Conservation (phyloP, 1,140 invertebrate genomes). For the Drosophila neocordata region DNA sequence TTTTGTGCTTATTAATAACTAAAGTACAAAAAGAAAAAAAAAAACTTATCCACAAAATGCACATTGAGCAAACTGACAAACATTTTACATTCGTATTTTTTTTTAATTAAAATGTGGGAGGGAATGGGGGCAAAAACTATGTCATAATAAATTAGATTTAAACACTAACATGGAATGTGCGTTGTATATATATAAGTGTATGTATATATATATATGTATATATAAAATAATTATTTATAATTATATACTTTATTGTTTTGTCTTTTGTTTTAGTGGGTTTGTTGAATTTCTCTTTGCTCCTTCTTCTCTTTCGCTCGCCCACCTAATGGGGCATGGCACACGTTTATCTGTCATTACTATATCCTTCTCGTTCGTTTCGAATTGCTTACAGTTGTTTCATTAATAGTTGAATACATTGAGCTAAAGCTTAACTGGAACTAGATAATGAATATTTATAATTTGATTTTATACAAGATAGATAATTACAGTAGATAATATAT, state of each 20-base stretch:
- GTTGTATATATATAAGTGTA: conserved; percentile 31
- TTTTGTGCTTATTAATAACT: conserved; percentile 36
- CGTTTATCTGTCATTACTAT: not conserved
- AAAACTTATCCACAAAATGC: not conserved
- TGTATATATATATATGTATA: conserved; percentile 48
- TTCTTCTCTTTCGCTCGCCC: conserved; percentile 21
- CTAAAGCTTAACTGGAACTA: conserved; percentile 4
- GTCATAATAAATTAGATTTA: conserved; percentile 75
- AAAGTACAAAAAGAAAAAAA: conserved; percentile 4
- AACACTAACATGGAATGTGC: conserved; percentile 72
- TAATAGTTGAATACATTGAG: conserved; percentile 2
- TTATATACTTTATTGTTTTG: conserved; percentile 36
- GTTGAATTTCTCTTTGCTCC: conserved; percentile 12
- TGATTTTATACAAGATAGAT: too few species aligned
- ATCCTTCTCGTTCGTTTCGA: conserved; percentile 5
- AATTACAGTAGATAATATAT: too few species aligned
- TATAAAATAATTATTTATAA: conserved; percentile 54
- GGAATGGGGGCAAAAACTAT: conserved; percentile 16
- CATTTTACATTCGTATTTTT: conserved; percentile 27
- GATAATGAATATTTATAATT: not conserved
- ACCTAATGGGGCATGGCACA: not conserved
- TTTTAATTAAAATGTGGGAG: conserved; percentile 25
- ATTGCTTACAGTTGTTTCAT: conserved; percentile 6
- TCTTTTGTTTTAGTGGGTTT: conserved; percentile 36
- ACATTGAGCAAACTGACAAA: conserved; percentile 21